Percentiles rank a stretch among this genome's conserved stretches.
phyloP scores from a whole-genome alignment of 2,113 vertebrate species.

The Meleagris gallopavo region DNA sequence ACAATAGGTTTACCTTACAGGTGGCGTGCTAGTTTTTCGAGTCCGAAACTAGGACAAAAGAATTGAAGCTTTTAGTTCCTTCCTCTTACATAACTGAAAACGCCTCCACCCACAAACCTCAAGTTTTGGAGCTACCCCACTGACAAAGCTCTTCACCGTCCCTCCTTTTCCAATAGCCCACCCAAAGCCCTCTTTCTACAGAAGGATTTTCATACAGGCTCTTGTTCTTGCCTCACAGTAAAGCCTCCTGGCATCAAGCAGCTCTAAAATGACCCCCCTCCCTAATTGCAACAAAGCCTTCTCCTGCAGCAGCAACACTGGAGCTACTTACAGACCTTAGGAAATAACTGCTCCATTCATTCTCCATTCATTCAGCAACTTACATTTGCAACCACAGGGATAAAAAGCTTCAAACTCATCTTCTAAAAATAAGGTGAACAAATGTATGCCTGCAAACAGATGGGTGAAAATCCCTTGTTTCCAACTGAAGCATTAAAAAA shows the following conservation, averaged over 20 bases:
- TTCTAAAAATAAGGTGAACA: conserved; percentile 13
- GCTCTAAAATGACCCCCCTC: not conserved
- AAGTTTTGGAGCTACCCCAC: not conserved
- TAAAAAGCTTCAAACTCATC: not conserved
- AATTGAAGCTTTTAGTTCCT: not conserved
- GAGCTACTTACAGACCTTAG: not conserved
- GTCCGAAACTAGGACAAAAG: not conserved
- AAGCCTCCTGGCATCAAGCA: not conserved
- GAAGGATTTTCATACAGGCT: not conserved
- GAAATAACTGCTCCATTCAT: not conserved
- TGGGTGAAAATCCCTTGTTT: not conserved
- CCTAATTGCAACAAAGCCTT: not conserved
- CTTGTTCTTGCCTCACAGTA: not conserved
- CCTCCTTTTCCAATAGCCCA: not conserved
- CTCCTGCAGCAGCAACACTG: not conserved
- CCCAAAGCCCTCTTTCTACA: not conserved
- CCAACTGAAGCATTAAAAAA: not conserved
- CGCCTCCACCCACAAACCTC: not conserved
- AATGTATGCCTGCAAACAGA: not conserved
- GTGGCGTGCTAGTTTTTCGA: not conserved
- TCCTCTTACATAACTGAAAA: not conserved
- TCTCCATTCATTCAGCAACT: not conserved
- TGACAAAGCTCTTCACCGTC: not conserved
- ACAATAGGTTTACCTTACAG: not conserved
- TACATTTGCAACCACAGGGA: not conserved